Percentiles rank a stretch among this genome's conserved stretches.
phyloP scores from a whole-genome alignment of 2,797 vertebrate genomes.

The Myiotriccus ornatus region DNA sequence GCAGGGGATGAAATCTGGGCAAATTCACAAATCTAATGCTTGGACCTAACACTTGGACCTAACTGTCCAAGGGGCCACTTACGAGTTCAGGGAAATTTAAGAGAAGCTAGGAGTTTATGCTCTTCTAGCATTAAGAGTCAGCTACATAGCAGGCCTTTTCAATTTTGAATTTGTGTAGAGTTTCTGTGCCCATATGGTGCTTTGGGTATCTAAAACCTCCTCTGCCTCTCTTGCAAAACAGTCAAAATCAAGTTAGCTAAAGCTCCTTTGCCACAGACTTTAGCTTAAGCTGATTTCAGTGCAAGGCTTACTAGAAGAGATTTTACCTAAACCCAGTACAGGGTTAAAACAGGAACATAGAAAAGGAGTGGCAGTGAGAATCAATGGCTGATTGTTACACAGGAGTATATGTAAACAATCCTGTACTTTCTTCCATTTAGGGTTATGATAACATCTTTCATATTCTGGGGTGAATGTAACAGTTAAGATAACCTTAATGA shows the following conservation, averaged over 20 bases:
- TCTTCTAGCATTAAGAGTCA: not conserved
- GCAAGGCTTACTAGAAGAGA: not conserved
- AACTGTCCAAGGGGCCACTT: rapidly evolving
- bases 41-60: no score
- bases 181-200: not conserved
- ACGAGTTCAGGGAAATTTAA: not conserved
- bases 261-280: not conserved
- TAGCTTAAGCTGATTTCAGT: not conserved
- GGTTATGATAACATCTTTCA: not conserved
- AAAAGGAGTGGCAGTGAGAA: not conserved
- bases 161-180: not conserved
- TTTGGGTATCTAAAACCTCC: not conserved
- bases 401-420: not conserved
- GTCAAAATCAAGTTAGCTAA: not conserved
- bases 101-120: not conserved
- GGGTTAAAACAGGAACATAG: not conserved
- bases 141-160: not conserved
- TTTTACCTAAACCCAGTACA: not conserved
- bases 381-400: not conserved
- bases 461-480: not conserved
- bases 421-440: not conserved
- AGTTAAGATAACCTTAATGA: not conserved
- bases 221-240: not conserved
- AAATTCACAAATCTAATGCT: not conserved
- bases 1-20: not conserved